These are phyloP conservation scores for Protonemura montana DNA, from an alignment of 2,888 invertebrate genomes.

Conservation along the genomic window DNA sequence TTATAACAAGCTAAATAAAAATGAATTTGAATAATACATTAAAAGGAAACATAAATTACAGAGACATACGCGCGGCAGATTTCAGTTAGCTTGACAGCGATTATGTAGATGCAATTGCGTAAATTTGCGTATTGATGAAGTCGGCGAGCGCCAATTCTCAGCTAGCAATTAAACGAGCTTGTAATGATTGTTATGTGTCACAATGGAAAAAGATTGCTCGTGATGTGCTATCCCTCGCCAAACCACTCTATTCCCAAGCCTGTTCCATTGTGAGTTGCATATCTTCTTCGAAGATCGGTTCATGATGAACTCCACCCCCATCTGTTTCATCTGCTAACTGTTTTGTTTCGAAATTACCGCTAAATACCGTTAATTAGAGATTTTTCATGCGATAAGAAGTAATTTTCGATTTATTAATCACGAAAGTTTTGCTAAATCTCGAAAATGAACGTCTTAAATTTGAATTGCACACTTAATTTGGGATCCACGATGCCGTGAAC, in stretches of 20 bases:
- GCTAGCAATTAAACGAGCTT: neutral
- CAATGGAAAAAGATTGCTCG: neutral
- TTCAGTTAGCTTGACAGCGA: neutral
- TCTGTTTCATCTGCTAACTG: neutral
- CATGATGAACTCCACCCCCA: neutral
- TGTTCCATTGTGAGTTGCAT: neutral
- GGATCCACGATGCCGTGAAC: neutral
- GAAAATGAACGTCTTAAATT: too few species aligned
- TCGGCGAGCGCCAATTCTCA: neutral
- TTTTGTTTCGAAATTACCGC: neutral
- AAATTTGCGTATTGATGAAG: neutral
- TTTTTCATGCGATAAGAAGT: neutral
- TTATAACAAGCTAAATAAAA: slow-evolving; percentile 19
- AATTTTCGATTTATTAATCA: neutral
- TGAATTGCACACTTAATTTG: neutral
- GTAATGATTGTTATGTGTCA: neutral
- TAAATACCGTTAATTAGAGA: neutral
- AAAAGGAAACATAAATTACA: slow-evolving; percentile 9
- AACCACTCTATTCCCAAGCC: neutral
- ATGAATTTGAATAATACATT: slow-evolving; percentile 16
- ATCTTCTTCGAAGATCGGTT: neutral
- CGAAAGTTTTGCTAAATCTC: too few species aligned
- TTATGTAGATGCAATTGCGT: neutral
- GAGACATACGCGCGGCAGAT: neutral
- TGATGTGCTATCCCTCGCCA: neutral